Conservation (phyloP, 1,140 invertebrate genomes). For the Sycophaga agraensis region DNA sequence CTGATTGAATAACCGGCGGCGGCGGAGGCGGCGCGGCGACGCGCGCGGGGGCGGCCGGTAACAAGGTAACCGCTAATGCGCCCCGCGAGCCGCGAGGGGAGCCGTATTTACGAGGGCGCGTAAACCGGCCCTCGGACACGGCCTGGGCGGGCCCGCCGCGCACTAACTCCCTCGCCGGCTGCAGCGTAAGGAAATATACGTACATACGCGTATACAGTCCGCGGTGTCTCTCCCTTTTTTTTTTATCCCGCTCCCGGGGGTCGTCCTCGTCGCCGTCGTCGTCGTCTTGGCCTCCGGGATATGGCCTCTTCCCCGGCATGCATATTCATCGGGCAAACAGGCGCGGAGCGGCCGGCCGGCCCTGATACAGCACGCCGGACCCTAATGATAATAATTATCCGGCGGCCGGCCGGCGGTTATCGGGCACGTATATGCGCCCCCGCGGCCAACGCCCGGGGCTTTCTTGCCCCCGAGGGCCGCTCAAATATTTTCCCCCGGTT, state of each 20-base stretch:
- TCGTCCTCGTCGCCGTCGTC: background rate
- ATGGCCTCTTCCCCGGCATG: no score
- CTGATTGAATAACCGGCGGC: slow-evolving; percentile 31
- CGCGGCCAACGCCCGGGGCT: slow-evolving; percentile 1
- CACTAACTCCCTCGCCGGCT: slow-evolving; percentile 39
- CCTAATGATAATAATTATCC: slow-evolving; percentile 28
- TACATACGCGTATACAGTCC: background rate
- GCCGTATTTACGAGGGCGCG: slow-evolving; percentile 27
- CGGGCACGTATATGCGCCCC: slow-evolving; percentile 17
- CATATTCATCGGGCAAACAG: no score
- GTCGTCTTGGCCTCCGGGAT: background rate
- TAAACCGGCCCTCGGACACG: slow-evolving; percentile 38
- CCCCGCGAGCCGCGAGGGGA: no score
- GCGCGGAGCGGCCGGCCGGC: no score
- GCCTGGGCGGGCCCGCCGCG: slow-evolving; percentile 43
- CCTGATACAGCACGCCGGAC: slow-evolving; percentile 30
- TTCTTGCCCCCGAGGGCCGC: slow-evolving; percentile 5
- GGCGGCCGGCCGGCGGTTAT: slow-evolving; percentile 9
- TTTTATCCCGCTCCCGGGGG: background rate
- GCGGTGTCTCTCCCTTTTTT: background rate
- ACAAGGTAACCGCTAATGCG: no score
- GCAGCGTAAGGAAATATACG: background rate
- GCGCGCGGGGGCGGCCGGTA: background rate
- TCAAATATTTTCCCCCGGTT: background rate
- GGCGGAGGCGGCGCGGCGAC: slow-evolving; percentile 20